A percentile compares a stretch with the other conserved stretches of the same genome.
phyloP scores from a whole-genome alignment of 1,140 invertebrate species.

The Brachionus paranguensis region DNA sequence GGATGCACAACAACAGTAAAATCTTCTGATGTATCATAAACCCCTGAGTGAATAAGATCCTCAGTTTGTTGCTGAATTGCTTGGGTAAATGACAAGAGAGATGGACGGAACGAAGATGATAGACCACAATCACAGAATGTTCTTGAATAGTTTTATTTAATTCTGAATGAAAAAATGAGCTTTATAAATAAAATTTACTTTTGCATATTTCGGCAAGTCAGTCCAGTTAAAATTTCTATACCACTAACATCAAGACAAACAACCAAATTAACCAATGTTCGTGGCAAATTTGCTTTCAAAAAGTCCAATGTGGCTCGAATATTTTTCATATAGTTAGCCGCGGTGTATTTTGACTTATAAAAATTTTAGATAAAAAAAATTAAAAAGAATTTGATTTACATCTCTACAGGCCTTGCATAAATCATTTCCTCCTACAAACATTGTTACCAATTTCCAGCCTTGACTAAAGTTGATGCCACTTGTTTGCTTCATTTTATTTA shows the following conservation, averaged over 20 bases:
- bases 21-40: slow-evolving; percentile 60
- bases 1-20: slow-evolving; percentile 64
- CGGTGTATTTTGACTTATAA: slow-evolving; percentile 43
- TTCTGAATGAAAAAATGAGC: background rate
- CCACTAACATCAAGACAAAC: slow-evolving; percentile 61
- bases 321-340: slow-evolving; percentile 62
- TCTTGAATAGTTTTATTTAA: background rate
- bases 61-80: slow-evolving; percentile 44
- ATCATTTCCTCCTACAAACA: slow-evolving; percentile 75
- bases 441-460: slow-evolving; percentile 71
- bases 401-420: slow-evolving; percentile 67
- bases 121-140: slow-evolving; percentile 35
- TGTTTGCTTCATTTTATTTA: slow-evolving; percentile 65
- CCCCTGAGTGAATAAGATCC: slow-evolving; percentile 48
- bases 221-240: background rate
- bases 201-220: slow-evolving; percentile 31
- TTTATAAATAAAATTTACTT: background rate
- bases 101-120: background rate
- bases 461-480: slow-evolving; percentile 55
- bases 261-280: slow-evolving; percentile 70
- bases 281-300: slow-evolving; percentile 64
- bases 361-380: background rate
- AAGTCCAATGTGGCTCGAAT: slow-evolving; percentile 61
- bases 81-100: background rate
- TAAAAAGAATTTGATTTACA: slow-evolving; percentile 33